Conservation (phyloP, 2,113 vertebrate species). For the Phoxinus phoxinus region DNA sequence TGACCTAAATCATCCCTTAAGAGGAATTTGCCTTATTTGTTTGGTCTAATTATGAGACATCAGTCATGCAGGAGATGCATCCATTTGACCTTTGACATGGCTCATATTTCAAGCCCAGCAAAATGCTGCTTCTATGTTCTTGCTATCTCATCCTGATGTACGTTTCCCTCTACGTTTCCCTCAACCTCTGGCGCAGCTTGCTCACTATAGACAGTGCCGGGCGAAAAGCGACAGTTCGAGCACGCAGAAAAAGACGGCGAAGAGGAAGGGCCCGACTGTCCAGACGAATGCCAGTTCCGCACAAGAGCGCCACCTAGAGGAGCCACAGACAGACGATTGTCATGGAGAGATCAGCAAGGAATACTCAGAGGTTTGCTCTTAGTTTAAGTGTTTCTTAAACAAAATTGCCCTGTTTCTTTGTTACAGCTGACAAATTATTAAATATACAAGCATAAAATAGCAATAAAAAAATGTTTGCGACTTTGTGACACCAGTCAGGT, state of each 20-base stretch:
- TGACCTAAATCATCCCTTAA: not conserved
- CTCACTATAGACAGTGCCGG: conserved; percentile 76
- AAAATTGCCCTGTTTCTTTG: not conserved
- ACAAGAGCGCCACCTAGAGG: conserved; percentile 68
- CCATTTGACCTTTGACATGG: conserved; percentile 40
- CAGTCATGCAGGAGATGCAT: not conserved
- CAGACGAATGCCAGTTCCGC: conserved; percentile 66
- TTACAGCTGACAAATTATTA: not conserved
- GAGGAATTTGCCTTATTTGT: not conserved
- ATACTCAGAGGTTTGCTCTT: conserved; percentile 63
- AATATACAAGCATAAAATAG: not conserved
- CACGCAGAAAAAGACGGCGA: conserved; percentile 77
- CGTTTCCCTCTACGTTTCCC: conserved; percentile 74
- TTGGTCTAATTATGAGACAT: not conserved
- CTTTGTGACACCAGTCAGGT: not conserved
- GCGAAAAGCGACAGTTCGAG: conserved; percentile 73
- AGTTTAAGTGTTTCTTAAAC: not conserved
- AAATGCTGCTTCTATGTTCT: conserved; percentile 75
- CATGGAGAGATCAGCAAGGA: conserved; percentile 47
- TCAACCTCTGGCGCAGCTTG: conserved; percentile 80
- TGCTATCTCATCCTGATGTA: conserved; percentile 75
- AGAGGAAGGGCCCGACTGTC: conserved; percentile 77
- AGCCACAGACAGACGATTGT: conserved; percentile 18
- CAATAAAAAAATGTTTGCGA: not conserved
- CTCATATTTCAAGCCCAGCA: not conserved